Percentiles rank a stretch among this genome's conserved stretches.
Conservation (phyloP, 2,888 invertebrate species). For the Tupiocoris notatus region DNA sequence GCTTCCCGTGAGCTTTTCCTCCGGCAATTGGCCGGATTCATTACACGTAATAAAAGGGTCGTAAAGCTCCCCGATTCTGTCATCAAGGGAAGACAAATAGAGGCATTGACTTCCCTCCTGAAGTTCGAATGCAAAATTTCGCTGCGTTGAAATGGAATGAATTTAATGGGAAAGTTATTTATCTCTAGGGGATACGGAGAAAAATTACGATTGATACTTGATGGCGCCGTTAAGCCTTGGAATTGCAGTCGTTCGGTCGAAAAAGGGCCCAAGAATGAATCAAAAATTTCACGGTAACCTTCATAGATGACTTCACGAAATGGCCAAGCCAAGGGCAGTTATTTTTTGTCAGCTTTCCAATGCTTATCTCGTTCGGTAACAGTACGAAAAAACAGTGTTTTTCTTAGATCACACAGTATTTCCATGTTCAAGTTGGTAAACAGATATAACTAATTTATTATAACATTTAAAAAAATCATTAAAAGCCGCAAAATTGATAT, state of each 20-base stretch:
- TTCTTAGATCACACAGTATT: too few species aligned
- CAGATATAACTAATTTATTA: too few species aligned
- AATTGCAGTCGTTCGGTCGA: slow-evolving; percentile 9
- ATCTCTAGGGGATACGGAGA: neutral
- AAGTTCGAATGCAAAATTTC: slow-evolving; percentile 27
- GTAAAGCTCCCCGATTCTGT: slow-evolving; percentile 35
- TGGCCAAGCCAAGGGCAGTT: too few species aligned
- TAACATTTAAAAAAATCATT: too few species aligned
- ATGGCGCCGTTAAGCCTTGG: slow-evolving; percentile 5
- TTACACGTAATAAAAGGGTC: slow-evolving; percentile 45
- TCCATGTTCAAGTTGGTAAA: too few species aligned
- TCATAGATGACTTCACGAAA: too few species aligned
- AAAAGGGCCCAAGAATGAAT: too few species aligned
- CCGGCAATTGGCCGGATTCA: slow-evolving; percentile 40
- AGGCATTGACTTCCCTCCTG: neutral
- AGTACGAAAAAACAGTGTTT: too few species aligned
- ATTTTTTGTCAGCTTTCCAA: too few species aligned
- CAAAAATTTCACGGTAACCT: too few species aligned
- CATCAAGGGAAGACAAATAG: slow-evolving; percentile 17
- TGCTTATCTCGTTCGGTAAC: too few species aligned
- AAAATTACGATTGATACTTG: slow-evolving; percentile 11
- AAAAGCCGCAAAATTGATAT: too few species aligned
- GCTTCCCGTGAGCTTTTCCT: slow-evolving; percentile 14
- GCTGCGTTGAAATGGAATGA: slow-evolving; percentile 17
- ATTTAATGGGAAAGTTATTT: slow-evolving; percentile 7